Conservation (phyloP, 53 echinoderm and acorn worm species). For the Apostichopus leukothele region DNA sequence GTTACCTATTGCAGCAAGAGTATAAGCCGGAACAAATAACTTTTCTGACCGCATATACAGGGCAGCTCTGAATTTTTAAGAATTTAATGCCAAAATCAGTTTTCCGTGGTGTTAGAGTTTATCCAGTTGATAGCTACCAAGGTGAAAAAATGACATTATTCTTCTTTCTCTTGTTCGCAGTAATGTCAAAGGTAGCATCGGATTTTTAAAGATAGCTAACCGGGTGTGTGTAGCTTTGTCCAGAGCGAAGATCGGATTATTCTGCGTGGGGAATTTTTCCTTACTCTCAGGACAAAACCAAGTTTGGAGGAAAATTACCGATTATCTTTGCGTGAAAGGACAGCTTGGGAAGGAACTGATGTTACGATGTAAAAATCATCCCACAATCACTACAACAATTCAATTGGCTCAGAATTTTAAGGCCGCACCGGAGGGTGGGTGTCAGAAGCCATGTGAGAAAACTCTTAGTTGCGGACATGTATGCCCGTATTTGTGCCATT, state of each 20-base stretch:
- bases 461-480: conserved; percentile 81
- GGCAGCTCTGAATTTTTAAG: conserved; percentile 70
- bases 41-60: conserved; percentile 69
- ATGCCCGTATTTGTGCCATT: conserved; percentile 78
- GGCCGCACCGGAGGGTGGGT: conserved; percentile 81
- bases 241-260: conserved; percentile 75
- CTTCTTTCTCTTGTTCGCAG: conserved; percentile 78
- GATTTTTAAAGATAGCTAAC: conserved; percentile 67
- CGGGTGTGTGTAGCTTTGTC: conserved; percentile 80
- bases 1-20: conserved; percentile 77
- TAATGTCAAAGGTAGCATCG: conserved; percentile 61
- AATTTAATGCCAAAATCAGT: conserved; percentile 47
- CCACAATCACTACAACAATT: conserved; percentile 50
- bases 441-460: conserved; percentile 63
- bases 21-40: conserved; percentile 74
- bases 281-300: conserved; percentile 48
- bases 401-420: conserved; percentile 49
- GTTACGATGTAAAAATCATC: conserved; percentile 77
- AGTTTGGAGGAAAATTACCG: conserved; percentile 56
- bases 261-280: conserved; percentile 79
- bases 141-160: conserved; percentile 90
- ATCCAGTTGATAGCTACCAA: conserved; percentile 70
- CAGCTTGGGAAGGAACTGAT: conserved; percentile 54
- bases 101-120: conserved; percentile 55
- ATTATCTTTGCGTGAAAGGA: conserved; percentile 47